Percentiles rank a stretch among this genome's conserved stretches.
Evolutionary conservation across 1,140 invertebrate genomes (phyloP).

Genomic region (Hypothenemus hampei): DNA sequence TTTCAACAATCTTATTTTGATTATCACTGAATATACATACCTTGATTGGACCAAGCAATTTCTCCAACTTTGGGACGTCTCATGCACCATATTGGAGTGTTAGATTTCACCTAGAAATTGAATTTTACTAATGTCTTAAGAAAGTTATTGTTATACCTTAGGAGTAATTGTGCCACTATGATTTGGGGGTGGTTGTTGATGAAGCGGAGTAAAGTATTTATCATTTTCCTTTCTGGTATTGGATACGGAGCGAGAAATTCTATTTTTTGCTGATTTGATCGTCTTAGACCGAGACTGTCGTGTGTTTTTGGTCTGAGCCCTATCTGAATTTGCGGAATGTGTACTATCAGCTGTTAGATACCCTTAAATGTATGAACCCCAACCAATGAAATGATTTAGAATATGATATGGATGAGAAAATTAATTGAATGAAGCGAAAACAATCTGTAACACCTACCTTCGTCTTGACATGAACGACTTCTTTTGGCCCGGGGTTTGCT

Average conservation of each 20-base stretch:
- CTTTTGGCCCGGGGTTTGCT: too few relatives aligned
- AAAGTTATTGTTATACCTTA: neutral
- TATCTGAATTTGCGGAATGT: constrained; percentile 6
- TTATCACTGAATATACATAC: constrained; percentile 42
- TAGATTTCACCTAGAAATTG: constrained; percentile 50
- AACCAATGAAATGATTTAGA: neutral
- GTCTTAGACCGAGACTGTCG: constrained; percentile 3
- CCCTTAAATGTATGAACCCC: neutral
- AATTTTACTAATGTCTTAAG: neutral
- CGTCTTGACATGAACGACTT: too few relatives aligned
- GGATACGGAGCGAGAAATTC: neutral
- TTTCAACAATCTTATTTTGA: too few relatives aligned
- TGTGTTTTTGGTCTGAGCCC: neutral
- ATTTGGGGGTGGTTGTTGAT: neutral
- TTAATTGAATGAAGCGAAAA: neutral
- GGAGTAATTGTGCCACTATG: constrained; percentile 3
- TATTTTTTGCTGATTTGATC: neutral
- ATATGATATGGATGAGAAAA: neutral
- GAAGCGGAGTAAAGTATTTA: neutral
- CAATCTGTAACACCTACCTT: too few relatives aligned
- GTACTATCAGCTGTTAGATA: constrained; percentile 9
- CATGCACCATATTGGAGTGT: constrained; percentile 56
- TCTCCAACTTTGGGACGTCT: constrained; percentile 58
- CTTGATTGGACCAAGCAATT: constrained; percentile 61
- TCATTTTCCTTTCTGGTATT: neutral